Percentiles rank a stretch among this genome's conserved stretches.
These are phyloP conservation scores for Holothuria leucospilota DNA, from an alignment of 53 echinoderm and acorn worm genomes.

Conservation along the genomic window DNA sequence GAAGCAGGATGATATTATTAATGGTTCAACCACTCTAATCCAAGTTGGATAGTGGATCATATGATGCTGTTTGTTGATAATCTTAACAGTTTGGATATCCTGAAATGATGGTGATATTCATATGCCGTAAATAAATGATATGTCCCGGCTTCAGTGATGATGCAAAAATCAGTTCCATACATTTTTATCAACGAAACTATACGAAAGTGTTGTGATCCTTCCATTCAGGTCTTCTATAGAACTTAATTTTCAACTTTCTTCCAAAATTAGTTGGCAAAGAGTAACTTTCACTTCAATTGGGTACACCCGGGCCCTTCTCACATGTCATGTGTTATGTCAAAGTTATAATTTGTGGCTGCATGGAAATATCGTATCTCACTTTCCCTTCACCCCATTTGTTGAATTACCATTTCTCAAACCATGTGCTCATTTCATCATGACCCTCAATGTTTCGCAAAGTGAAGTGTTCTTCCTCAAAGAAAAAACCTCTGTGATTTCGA, in stretches of 20 bases:
- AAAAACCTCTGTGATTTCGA: no score
- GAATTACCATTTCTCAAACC: background rate
- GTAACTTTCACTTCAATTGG: background rate
- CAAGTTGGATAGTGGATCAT: slow-evolving; percentile 62
- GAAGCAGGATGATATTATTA: slow-evolving; percentile 50
- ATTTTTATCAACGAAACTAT: background rate
- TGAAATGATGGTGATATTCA: background rate
- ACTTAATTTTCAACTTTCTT: background rate
- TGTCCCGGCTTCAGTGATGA: background rate
- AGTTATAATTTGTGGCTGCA: background rate
- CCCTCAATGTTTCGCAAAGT: background rate
- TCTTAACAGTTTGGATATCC: background rate
- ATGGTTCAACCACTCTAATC: slow-evolving; percentile 49
- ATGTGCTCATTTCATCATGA: background rate
- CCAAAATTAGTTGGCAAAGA: background rate
- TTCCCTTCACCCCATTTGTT: background rate
- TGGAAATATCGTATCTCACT: background rate
- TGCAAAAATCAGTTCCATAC: slow-evolving; percentile 52
- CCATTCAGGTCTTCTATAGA: background rate
- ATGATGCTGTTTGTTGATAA: slow-evolving; percentile 56
- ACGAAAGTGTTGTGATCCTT: background rate
- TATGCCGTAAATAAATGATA: background rate
- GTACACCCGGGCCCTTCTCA: background rate
- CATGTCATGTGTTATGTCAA: background rate
- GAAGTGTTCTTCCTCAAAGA: no score